Base-by-base conservation (phyloP, 37 sponge, comb jelly and placozoan species). In the Eunapius fragilis region DNA sequence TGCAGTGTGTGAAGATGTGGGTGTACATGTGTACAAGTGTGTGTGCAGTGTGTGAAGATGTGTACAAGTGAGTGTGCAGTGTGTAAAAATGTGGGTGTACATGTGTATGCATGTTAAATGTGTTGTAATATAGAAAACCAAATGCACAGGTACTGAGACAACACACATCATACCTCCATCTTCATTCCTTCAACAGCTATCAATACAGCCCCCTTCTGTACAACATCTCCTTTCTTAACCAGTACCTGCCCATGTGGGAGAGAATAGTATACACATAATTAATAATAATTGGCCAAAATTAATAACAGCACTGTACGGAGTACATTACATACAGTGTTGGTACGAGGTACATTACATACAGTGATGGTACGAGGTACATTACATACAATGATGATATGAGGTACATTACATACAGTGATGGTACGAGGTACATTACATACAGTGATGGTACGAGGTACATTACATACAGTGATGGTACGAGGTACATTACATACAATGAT, bases 101-200 rank as follows among this genome's bases (percentile, higher is more conserved):
- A 45, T 45, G 47, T 45, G 47, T 45, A 11, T 11, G 7, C 7
- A 9, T 45, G 47, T 45, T 11, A 11, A 9, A 9, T 4, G 47
- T 45, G 47, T 9, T 11, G 9, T 11, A 11, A 45, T 45, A 45
- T 9, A 45, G 4, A 45, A 45, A 11, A 45, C 7, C 47, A 4
- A 45, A 47, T 47, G n/a, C n/a, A n/a, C n/a, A n/a, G n/a, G n/a
- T n/a, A n/a, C n/a, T n/a, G n/a, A n/a, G n/a, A n/a, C n/a, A n/a
- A n/a, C n/a, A n/a, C n/a, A n/a, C n/a, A n/a, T n/a, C 92, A 58
- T 36, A 94, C 96, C 94, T 96, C 94, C 86, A 93, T 86, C 67
- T 96, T 96, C 96, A 96, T 96, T 47, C 90, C 92, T 47, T 94
- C 95, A 34, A 96, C 87, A 27, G 92, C 86, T 34, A 96, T 80